phyloP scores from a whole-genome alignment of 2,888 invertebrate genomes.

The Mimumesa dahlbomi region DNA sequence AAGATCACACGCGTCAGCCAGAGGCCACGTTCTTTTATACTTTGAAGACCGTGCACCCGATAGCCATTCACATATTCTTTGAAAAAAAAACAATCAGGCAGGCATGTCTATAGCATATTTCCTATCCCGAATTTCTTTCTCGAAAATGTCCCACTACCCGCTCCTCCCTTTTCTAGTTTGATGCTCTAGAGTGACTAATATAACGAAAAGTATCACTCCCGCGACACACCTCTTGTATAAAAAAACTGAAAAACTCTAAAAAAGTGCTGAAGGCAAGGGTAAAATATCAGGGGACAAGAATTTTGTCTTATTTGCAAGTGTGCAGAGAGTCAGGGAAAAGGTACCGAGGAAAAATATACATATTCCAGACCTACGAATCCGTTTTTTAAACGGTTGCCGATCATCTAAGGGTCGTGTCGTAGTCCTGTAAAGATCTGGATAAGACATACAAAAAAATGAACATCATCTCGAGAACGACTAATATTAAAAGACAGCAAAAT shows the following conservation, averaged over 20 bases:
- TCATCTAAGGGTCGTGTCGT: slow-evolving; percentile 12
- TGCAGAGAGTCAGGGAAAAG: neutral
- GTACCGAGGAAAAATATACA: neutral
- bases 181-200: slow-evolving; percentile 11
- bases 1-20: slow-evolving; percentile 41
- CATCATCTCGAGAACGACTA: no score
- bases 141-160: slow-evolving; percentile 13
- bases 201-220: slow-evolving; percentile 18
- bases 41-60: slow-evolving; percentile 13
- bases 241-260: slow-evolving; percentile 25
- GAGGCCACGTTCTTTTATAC: slow-evolving; percentile 21
- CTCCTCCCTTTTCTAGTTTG: neutral
- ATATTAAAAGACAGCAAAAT: no score
- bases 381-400: neutral
- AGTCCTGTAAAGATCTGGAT: no score
- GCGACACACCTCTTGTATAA: slow-evolving; percentile 26
- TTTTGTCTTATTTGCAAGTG: slow-evolving; percentile 11
- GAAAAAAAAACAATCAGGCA: slow-evolving; percentile 33
- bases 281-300: slow-evolving; percentile 10
- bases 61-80: slow-evolving; percentile 5
- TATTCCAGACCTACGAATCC: slow-evolving; percentile 3
- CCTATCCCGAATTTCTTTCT: slow-evolving; percentile 22
- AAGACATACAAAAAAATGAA: no score
- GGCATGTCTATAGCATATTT: slow-evolving; percentile 63
- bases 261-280: slow-evolving; percentile 54